Evolutionary conservation across 2,113 vertebrate genomes (phyloP).

Genomic region (Lipotes vexillifer): DNA sequence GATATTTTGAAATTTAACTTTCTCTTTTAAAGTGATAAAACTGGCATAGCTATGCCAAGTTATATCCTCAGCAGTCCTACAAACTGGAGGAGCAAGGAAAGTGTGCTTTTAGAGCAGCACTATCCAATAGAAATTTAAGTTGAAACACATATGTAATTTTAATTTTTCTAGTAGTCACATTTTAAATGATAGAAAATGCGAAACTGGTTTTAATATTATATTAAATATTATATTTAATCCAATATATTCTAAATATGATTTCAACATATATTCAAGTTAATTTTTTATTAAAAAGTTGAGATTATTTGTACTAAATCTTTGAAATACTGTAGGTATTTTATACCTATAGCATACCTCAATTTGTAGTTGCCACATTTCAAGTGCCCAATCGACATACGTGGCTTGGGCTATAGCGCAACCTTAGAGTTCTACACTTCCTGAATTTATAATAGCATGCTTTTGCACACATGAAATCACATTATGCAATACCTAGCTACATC

Average conservation of each 20-base stretch:
- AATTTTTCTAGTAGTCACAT: background rate
- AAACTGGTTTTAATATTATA: background rate
- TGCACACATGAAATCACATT: background rate
- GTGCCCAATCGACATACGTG: background rate
- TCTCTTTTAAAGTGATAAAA: constrained; percentile 2
- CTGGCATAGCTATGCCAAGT: background rate
- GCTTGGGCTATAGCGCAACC: background rate
- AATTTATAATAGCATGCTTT: background rate
- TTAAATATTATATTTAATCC: background rate
- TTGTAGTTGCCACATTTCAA: background rate
- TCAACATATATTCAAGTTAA: background rate
- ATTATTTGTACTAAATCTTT: background rate
- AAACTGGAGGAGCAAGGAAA: background rate
- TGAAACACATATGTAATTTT: background rate
- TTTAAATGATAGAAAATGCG: background rate
- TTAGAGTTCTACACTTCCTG: background rate
- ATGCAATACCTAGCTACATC: background rate
- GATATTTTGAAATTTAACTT: constrained; percentile 50
- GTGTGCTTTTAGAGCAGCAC: background rate
- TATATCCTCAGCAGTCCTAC: background rate
- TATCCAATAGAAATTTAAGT: background rate
- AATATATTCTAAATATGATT: background rate
- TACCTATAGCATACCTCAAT: background rate
- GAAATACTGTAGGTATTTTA: background rate
- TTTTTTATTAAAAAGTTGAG: background rate